phyloP scores from a whole-genome alignment of 2,113 vertebrate species.

The Gobius niger region DNA sequence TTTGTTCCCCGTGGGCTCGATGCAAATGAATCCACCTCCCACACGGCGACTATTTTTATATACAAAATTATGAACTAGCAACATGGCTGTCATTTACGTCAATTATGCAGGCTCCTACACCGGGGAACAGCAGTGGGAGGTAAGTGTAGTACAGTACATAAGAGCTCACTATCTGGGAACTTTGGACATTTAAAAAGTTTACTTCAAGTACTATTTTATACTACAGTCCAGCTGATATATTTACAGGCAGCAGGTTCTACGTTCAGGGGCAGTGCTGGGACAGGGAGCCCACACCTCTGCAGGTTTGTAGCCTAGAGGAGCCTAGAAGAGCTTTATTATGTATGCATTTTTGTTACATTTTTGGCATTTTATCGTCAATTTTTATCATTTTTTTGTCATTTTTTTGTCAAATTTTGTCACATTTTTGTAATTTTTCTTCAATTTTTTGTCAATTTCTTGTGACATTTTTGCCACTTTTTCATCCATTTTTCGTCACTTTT shows the following conservation, averaged over 20 bases:
- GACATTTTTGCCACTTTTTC: too few relatives aligned
- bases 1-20: background rate
- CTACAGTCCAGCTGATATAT: background rate
- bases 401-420: too few relatives aligned
- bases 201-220: background rate
- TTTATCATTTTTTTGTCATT: too few relatives aligned
- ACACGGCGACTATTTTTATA: constrained; percentile 7
- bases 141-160: background rate
- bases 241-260: background rate
- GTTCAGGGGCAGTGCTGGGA: too few relatives aligned
- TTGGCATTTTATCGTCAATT: too few relatives aligned
- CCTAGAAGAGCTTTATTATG: too few relatives aligned
- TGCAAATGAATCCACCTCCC: constrained; percentile 12
- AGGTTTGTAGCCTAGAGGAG: too few relatives aligned
- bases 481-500: too few relatives aligned
- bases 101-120: constrained; percentile 1
- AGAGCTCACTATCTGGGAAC: background rate
- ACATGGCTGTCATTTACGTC: background rate
- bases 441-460: too few relatives aligned
- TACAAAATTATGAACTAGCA: background rate
- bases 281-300: too few relatives aligned
- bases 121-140: background rate
- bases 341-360: too few relatives aligned
- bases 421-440: too few relatives aligned
- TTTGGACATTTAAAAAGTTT: background rate